These are phyloP conservation scores for Urophycis tenuis DNA, from an alignment of 2,797 vertebrate species.

Conservation along the genomic window DNA sequence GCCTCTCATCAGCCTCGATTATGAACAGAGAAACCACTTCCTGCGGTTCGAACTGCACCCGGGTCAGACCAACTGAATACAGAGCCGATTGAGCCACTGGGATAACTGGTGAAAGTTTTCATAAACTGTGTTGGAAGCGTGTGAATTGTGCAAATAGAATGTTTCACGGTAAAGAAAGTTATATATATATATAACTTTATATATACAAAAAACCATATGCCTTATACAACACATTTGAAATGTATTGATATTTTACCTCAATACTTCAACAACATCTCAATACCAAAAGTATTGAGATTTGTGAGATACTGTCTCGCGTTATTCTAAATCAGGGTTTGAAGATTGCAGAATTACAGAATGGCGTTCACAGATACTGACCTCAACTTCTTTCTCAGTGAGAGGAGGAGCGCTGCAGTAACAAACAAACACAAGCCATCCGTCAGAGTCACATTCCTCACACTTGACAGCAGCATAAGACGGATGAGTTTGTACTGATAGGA, in stretches of 20 bases:
- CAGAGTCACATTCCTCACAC: background rate
- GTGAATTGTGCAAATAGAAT: background rate
- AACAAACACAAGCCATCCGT: background rate
- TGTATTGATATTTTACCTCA: background rate
- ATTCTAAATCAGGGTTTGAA: background rate
- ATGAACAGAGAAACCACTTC: slow-evolving; percentile 57
- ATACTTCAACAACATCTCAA: no score
- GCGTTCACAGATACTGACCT: slow-evolving; percentile 72
- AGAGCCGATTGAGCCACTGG: background rate
- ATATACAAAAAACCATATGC: background rate
- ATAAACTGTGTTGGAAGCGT: background rate
- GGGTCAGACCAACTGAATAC: background rate
- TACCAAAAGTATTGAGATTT: no score
- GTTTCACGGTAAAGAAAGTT: background rate
- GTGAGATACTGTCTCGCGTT: background rate
- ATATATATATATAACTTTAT: background rate
- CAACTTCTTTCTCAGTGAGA: slow-evolving; percentile 95
- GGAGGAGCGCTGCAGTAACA: slow-evolving; percentile 79
- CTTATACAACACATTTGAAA: background rate
- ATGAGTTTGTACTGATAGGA: slow-evolving; percentile 11
- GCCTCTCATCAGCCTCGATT: slow-evolving; percentile 56
- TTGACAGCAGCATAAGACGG: background rate
- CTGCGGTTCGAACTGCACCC: slow-evolving; percentile 48
- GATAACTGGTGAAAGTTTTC: background rate
- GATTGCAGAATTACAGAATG: background rate